Conservation (phyloP, 2,113 vertebrate genomes). For the Myanophis thanlyinensis region DNA sequence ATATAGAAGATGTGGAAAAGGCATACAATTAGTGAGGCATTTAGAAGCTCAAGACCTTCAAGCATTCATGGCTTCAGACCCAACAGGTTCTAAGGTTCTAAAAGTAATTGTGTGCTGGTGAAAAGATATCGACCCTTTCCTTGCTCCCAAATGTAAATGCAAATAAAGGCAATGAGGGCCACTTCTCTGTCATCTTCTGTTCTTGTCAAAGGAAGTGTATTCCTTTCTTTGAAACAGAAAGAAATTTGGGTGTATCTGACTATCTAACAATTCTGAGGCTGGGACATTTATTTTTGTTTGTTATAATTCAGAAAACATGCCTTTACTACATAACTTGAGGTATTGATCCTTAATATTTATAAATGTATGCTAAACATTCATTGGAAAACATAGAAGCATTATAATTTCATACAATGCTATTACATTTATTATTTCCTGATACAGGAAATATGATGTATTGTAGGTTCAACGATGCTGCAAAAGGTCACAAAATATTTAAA, state of each 20-base stretch:
- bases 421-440: background rate
- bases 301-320: background rate
- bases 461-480: background rate
- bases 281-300: background rate
- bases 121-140: background rate
- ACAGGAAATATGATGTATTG: background rate
- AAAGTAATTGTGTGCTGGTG: background rate
- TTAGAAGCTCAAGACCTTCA: background rate
- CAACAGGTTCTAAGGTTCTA: background rate
- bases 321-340: background rate
- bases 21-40: background rate
- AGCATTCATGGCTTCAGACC: background rate
- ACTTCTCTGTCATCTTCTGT: background rate
- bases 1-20: background rate
- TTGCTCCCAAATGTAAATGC: background rate
- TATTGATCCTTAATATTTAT: background rate
- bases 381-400: background rate
- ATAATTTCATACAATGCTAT: background rate
- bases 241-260: background rate
- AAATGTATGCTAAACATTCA: background rate
- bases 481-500: background rate
- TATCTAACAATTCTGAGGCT: background rate
- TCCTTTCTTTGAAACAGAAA: background rate
- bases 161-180: background rate
- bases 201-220: background rate